Percentiles rank a stretch among this genome's conserved stretches.
Evolutionary conservation across 2,113 vertebrate genomes (phyloP).

Genomic region (Anoplopoma fimbria): DNA sequence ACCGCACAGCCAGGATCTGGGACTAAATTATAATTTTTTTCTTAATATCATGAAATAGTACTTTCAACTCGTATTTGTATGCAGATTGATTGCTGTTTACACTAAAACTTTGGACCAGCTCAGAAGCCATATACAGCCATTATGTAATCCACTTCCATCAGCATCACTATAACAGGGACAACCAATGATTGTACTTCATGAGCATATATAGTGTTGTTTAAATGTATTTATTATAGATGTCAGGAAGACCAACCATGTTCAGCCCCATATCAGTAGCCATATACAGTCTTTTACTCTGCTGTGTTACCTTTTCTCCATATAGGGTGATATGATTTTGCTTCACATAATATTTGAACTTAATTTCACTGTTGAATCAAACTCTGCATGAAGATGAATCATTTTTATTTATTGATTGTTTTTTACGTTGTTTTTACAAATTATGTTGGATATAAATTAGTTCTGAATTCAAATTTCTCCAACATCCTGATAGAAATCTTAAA

Average conservation of each 20-base stretch:
- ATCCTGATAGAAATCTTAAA: constrained; percentile 52
- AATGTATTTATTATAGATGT: too few relatives aligned
- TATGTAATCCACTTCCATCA: constrained; percentile 1
- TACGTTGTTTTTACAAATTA: constrained; percentile 6
- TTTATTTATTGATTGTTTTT: constrained; percentile 19
- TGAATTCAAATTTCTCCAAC: constrained; percentile 37
- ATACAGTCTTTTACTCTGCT: constrained; percentile 14
- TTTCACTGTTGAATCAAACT: constrained; percentile 42
- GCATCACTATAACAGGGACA: constrained; percentile 22
- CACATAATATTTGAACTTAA: constrained; percentile 36
- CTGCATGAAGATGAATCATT: constrained; percentile 63
- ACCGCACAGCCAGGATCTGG: background rate
- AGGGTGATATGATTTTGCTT: constrained; percentile 43
- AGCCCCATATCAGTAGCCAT: constrained; percentile 65
- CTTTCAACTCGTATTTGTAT: background rate
- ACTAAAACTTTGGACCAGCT: constrained; percentile 7
- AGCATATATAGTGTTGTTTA: background rate
- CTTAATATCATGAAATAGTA: background rate
- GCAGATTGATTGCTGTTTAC: constrained; percentile 13
- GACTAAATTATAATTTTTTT: background rate
- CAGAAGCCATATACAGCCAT: constrained; percentile 38
- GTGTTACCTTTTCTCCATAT: constrained; percentile 22
- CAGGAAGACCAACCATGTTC: constrained; percentile 25
- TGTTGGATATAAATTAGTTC: constrained; percentile 30
- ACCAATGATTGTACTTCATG: constrained; percentile 24